phyloP scores from a whole-genome alignment of 2,797 vertebrate genomes.

The Lepilemur septentrionalis region DNA sequence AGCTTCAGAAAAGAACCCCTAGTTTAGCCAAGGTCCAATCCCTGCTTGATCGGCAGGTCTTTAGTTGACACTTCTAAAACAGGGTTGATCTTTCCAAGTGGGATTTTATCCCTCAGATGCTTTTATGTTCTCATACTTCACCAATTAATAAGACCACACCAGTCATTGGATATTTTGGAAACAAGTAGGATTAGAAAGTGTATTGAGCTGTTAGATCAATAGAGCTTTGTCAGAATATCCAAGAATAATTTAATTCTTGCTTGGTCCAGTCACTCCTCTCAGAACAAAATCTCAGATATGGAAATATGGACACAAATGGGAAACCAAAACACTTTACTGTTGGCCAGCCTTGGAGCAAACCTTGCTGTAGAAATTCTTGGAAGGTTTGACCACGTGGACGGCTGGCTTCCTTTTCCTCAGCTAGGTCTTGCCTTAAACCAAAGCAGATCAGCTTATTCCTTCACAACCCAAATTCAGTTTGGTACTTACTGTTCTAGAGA shows the following conservation, averaged over 20 bases:
- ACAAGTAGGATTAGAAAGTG: neutral
- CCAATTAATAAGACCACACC: neutral
- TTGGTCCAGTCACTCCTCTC: neutral
- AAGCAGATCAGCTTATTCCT: neutral
- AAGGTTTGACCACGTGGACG: neutral
- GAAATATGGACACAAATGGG: neutral
- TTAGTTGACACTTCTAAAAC: neutral
- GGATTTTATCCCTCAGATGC: neutral
- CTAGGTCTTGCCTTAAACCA: neutral
- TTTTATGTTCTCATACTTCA: neutral
- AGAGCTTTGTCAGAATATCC: neutral
- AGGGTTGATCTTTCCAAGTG: neutral
- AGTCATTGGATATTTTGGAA: neutral
- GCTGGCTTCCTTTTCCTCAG: neutral
- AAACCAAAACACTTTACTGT: neutral
- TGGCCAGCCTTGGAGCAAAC: neutral
- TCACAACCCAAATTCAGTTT: neutral
- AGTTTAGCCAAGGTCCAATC: neutral
- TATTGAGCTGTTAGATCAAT: neutral
- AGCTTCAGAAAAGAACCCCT: neutral
- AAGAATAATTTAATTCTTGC: neutral
- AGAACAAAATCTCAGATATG: neutral
- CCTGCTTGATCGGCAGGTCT: neutral
- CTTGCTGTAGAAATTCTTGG: neutral
- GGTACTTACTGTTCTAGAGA: neutral